Evolutionary conservation across 2,888 invertebrate species (phyloP), one percentile per base, ranked within the genome.

Genomic region (Drosophila prolongata): DNA sequence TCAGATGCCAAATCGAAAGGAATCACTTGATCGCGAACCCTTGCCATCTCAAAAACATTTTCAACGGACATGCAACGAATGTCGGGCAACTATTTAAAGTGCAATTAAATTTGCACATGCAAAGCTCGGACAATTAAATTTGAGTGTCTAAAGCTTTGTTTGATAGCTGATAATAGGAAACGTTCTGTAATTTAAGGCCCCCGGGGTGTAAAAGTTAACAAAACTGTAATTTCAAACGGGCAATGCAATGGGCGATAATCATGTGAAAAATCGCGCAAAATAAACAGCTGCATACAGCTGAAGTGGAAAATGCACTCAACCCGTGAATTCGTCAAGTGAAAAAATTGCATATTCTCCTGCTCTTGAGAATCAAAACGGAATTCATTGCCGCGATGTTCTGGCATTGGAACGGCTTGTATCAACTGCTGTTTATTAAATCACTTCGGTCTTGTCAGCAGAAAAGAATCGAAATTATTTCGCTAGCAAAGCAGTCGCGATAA

Each of bases 191-290:
- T 70, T 53, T 30, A 38, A 38, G 56, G 46, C 10, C 37, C 34
- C 19, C 43, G 67, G 67, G 62, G 66, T 65, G 59, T 52, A 61
- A 55, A 55, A 60, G 44, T 62, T 59, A 61, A 73, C 84, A 82
- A 82, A 82, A 73, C 80, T 75, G 76, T 76, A 84, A 84, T 84
- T 87, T 79, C 67, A 65, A 52, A 6, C 65, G 24, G 34, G 14
- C 43, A 38, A 24, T 35, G 56, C 47, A 6, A 30, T 30, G 30
- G 6, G 37, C 53, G 59, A 79, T 80, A 75, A 83, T 83, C 53
- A 83, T 88, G 89, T 61, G 87, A 86, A 88, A 82, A 80, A 61
- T 74, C 66, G 47, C 69, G 69, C 70, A 80, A 75, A 86, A 76
- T 69, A 69, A 67, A 71, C 61, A 68, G 68, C 43, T 37, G 40